Conservation (phyloP, 1,140 invertebrate genomes). For the Drosophila sp. region DNA sequence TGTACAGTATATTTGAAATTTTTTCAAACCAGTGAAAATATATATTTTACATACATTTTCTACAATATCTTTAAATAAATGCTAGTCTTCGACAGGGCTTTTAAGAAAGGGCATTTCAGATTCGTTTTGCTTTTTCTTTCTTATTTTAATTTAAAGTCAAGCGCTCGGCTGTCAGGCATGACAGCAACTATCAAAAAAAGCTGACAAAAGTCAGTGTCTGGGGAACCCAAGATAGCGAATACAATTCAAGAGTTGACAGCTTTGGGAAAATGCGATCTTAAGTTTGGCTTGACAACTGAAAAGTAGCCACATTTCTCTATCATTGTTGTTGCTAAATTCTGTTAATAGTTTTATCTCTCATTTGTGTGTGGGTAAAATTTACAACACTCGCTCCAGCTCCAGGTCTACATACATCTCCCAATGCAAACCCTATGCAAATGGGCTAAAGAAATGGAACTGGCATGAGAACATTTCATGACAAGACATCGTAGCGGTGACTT, state of each 20-base stretch:
- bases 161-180: slow-evolving; percentile 69
- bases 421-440: slow-evolving; percentile 61
- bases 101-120: neutral
- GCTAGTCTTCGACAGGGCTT: neutral
- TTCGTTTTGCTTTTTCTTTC: neutral
- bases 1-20: too few relatives aligned
- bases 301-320: slow-evolving; percentile 78
- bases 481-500: slow-evolving; percentile 50
- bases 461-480: slow-evolving; percentile 72
- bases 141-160: slow-evolving; percentile 75
- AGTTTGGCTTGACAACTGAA: slow-evolving; percentile 69
- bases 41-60: too few relatives aligned
- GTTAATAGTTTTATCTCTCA: slow-evolving; percentile 75
- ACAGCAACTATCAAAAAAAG: slow-evolving; percentile 61
- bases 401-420: slow-evolving; percentile 2
- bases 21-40: too few relatives aligned
- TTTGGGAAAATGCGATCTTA: slow-evolving; percentile 64
- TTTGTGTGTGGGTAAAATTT: slow-evolving; percentile 62
- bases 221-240: slow-evolving; percentile 28
- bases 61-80: neutral
- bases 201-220: slow-evolving; percentile 66
- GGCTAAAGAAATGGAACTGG: slow-evolving; percentile 72
- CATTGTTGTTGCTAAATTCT: slow-evolving; percentile 82
- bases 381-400: slow-evolving; percentile 40
- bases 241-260: slow-evolving; percentile 69